Base-by-base conservation (phyloP, 2,797 vertebrate genomes). In the Streptopelia turtur region DNA sequence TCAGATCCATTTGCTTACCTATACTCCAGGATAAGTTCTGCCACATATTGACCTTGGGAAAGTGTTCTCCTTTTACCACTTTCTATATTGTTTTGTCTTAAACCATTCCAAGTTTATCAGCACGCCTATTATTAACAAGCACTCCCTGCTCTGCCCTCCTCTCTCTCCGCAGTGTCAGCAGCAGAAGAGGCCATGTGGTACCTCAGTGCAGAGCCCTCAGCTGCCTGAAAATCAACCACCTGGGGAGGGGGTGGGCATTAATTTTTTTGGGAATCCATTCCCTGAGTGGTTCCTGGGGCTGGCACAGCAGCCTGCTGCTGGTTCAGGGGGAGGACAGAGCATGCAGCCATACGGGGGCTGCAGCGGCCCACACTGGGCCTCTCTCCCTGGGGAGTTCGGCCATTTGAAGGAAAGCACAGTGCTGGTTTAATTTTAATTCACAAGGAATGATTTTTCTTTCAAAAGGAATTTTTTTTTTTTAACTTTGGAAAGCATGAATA, bases 341-440 rank as follows among this genome's bases (percentile, higher is more conserved):
- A 1, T 7, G 43, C 24, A 14, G 37, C 43, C 8, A 2, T 1
- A 22, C 33, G 4, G 16, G 11, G 23, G 61, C 20, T 39, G 28
- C 72, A 55, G 45, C 53, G 31, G 43, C 63, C 33, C 28, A 49
- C 35, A 2, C 10, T 0, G 0, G 3, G 60, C 56, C 30, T 24
- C 8, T 0, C 52, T 11, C 2, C 18, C 47, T 8, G 50, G 21
- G 21, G 3, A 28, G 47, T 23, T 6, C 2, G 1, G 12, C 12
- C 17, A 2, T 3, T 10, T 10, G 33, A 39, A 50, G 31, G 21
- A 63, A 57, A 77, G 4, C 33, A 49, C 0, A 0, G 7, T 28
- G 39, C 35, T 1, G 6, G 8, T 14, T 69, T 57, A 8, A 21
- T 77, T 72, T 33, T 27, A 31, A 43, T 61, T 84, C 47, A 43